Base-by-base conservation (phyloP, 2,113 vertebrate genomes). In the Urocolius indicus region DNA sequence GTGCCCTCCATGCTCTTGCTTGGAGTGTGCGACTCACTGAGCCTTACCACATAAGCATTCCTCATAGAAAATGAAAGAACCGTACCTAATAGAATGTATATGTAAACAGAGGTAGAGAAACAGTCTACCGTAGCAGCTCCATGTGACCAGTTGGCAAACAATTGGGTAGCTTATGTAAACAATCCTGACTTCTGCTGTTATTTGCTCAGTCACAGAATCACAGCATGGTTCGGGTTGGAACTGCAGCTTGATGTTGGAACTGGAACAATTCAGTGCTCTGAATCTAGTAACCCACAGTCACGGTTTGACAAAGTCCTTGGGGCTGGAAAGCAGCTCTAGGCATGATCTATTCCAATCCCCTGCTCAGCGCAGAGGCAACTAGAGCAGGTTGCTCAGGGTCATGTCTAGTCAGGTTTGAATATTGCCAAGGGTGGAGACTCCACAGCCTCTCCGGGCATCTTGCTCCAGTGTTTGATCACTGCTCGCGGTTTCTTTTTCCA, bases 131-230 rank as follows among this genome's bases (percentile, higher is more conserved):
- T 38, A 45, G 63, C 79, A 87, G 32, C 30, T 48, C 41, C 63
- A 27, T 7, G 52, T 95, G 87, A 90, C 49, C 32, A 52, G 11
- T 30, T 94, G 75, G 90, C 63, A 90, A 91, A 90, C 79, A 80
- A 15, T 38, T 88, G 82, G 16, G n/a, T 83, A 62, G 57, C 49
- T 88, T 88, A 63, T 94, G 92, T 80, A 95, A 96, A 96, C 82
- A 94, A 49, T 84, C 22, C 63, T 80, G 46, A 76, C 43, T 96
- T 82, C 58, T 76, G 71, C 69, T 91, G 2, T 82, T 94, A 58
- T 88, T 94, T 97, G 76, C 80, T 71, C 55, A 41, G 12, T 41
- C 38, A 12, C 38, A 41, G 38, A 41, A 41, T 41, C 38, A 41
- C 38, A 41, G 38, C 9, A 41, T 41, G 38, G 38, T 41, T 10